Evolutionary conservation across 2,113 vertebrate species (phyloP), one percentile per base, ranked within the genome.

Genomic region (Sylvietta virens): DNA sequence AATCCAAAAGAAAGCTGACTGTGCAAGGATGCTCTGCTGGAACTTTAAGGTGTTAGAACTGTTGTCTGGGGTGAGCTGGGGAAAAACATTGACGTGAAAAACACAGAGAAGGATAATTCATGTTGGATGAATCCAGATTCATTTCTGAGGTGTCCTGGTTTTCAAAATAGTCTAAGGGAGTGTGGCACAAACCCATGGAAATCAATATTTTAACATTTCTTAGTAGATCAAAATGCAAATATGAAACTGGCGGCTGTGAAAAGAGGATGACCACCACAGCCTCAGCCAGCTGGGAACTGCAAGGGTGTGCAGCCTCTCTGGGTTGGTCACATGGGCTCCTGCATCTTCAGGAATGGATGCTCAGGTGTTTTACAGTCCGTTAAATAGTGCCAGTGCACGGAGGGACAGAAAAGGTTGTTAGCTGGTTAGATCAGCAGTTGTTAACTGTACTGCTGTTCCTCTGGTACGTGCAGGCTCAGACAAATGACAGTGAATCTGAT

Each of bases 401-500:
- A 81, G 44, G 47, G n/a, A 57, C 45, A 62, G 37, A 42, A 74
- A 11, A 76, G 15, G 13, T 19, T 58, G 57, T 16, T 48, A 48
- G 20, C 51, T 80, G 51, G 22, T 58, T 7, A 73, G 44, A 48
- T n/a, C 7, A 71, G 51, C 44, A 61, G 50, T 22, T 82, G 37
- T 26, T 80, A 45, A 95, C 45, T 69, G 26, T 47, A 5, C 28
- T 95, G 45, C n/a, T 95, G 18, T 65, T 79, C 58, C 86, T 70
- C 51, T 54, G 81, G 50, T 40, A 53, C 24, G 28, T 81, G 53
- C 95, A 99, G 99, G 98, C 99, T 79, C 99, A 98, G 94, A 98
- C 99, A 65, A 99, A 99, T 50, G 99, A 99, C 88, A 99, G 99
- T 21, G 99, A 99, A 84, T 99, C 99, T 2, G 99, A 99, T 57